Percentiles rank a stretch among this genome's conserved stretches.
Conservation (phyloP, 2,113 vertebrate species). For the Camelus bactrianus region DNA sequence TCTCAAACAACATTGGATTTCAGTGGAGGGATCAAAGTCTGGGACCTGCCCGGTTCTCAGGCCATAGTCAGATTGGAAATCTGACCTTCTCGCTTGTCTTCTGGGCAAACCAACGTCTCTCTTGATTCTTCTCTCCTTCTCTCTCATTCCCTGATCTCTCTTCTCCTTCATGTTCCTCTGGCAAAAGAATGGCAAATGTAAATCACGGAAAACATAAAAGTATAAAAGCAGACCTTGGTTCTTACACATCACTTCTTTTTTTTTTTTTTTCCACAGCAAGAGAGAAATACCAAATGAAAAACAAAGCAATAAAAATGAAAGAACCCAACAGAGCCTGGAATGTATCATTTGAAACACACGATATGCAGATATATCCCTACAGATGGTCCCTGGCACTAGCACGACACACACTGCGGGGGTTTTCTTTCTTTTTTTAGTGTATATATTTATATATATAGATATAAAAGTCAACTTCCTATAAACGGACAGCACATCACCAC, state of each 20-base stretch:
- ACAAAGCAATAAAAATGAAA: constrained; percentile 57
- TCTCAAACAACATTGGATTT: background rate
- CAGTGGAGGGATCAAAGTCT: background rate
- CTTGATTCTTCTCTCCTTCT: background rate
- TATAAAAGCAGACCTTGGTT: constrained; percentile 69
- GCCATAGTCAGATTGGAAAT: background rate
- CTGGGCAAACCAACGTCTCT: background rate
- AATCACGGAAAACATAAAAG: constrained; percentile 46
- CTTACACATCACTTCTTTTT: constrained; percentile 69
- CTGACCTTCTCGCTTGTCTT: background rate
- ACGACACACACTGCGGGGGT: constrained; percentile 85
- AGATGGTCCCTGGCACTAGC: constrained; percentile 87
- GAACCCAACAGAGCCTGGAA: constrained; percentile 81
- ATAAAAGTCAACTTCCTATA: constrained; percentile 89
- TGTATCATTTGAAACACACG: constrained; percentile 85
- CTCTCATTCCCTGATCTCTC: background rate
- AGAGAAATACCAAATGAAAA: constrained; percentile 65
- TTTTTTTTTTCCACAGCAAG: constrained; percentile 61
- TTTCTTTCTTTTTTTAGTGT: constrained; percentile 49
- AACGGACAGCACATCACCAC: constrained; percentile 92
- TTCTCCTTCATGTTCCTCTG: constrained; percentile 65
- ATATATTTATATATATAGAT: constrained; percentile 85
- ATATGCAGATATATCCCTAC: constrained; percentile 86
- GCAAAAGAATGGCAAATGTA: constrained; percentile 77
- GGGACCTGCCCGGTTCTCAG: background rate